phyloP scores from a whole-genome alignment of 2,797 vertebrate genomes.

The Morus bassanus region DNA sequence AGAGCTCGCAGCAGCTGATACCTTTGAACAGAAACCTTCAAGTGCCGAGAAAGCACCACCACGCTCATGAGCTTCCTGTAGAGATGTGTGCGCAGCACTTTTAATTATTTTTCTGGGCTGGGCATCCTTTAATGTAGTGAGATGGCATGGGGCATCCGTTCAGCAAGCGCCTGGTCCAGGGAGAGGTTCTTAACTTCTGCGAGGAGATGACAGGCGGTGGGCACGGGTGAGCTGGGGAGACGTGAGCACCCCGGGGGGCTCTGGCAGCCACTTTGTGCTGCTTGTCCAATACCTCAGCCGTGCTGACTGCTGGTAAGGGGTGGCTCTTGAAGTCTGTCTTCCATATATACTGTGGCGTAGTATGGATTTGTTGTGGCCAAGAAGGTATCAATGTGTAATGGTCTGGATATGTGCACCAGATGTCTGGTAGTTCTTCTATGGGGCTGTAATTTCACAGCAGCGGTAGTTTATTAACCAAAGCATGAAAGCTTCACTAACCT shows the following conservation, averaged over 20 bases:
- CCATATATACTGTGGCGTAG: neutral
- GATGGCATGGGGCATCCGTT: neutral
- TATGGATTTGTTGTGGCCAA: neutral
- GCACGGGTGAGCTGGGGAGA: neutral
- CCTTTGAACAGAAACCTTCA: neutral
- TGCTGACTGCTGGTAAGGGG: neutral
- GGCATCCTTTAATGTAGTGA: neutral
- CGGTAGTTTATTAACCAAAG: too few relatives aligned
- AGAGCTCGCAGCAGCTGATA: neutral
- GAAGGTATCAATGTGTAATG: fast-evolving
- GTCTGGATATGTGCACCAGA: neutral
- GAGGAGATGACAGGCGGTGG: neutral
- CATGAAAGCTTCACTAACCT: neutral
- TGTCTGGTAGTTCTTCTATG: neutral
- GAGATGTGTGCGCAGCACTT: fast-evolving
- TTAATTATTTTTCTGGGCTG: neutral
- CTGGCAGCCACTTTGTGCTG: neutral
- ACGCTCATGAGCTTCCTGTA: fast-evolving
- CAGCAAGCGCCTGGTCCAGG: neutral
- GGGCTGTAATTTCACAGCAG: neutral
- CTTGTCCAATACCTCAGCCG: neutral
- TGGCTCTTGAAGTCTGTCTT: neutral
- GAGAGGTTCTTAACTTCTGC: neutral
- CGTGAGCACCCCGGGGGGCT: neutral
- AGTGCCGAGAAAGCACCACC: neutral